Base-by-base conservation (phyloP, 2,797 vertebrate species). In the Lycodopsis pacificus region DNA sequence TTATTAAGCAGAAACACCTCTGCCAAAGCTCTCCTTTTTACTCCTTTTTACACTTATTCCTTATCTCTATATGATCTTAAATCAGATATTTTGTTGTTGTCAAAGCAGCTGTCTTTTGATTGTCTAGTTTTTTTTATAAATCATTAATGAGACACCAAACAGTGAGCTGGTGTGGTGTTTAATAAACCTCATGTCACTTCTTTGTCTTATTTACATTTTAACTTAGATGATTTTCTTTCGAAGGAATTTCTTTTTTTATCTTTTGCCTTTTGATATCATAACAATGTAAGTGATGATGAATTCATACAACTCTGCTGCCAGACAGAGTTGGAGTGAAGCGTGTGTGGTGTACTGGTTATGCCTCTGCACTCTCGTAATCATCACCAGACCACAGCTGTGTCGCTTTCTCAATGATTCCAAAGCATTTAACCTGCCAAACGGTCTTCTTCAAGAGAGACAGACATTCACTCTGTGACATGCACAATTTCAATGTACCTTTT, bases 281-380 rank as follows among this genome's bases (percentile, higher is more conserved):
- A 65, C 63, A 61, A 58, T 89, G 73, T 71, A 46, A 72, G 15
- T 69, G 68, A 34, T 83, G 62, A 54, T 38, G 1, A 49, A 20
- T 25, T 73, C 13, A 51, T 73, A 77, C 59, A 61, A 44, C 36
- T 54, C 51, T 62, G 76, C 4, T 32, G 17, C 56, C 68, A 48
- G 64, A 42, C 49, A 57, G 82, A 77, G 67, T 82, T 46, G 40
- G 82, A 76, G 58, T 30, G 75, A 70, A 44, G 36, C 46, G 27
- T 63, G 64, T 70, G 48, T 54, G 88, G 83, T 89, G 59, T 89
- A 90, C 87, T 87, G 90, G 84, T 88, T 86, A 90, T 76, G 48
- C 87, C 68, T 15, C 68, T 63, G 49, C 85, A 73, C 62, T 78
- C 20, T 17, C 81, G 69, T 83, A 79, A 80, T 85, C 62, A 80